These are phyloP conservation scores for Caenorhabditis sulstoni DNA, from an alignment of 2,888 invertebrate species.

Conservation along the genomic window DNA sequence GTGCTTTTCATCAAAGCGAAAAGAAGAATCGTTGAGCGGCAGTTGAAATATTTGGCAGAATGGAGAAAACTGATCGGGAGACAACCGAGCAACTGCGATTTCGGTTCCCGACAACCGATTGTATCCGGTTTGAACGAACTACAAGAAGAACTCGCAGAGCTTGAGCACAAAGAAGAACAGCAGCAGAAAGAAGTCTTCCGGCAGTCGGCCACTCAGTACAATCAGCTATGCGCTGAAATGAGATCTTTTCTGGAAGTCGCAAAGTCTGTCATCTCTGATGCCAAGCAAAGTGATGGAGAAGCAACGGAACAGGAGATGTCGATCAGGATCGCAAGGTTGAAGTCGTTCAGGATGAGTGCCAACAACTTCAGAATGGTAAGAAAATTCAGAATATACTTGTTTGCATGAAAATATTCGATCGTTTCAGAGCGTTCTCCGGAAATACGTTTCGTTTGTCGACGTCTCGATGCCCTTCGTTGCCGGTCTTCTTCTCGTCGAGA, in stretches of 20 bases:
- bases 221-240: slow-evolving; percentile 60
- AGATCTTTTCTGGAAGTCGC: slow-evolving; percentile 50
- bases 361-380: slow-evolving; percentile 56
- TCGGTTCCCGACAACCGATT: slow-evolving; percentile 48
- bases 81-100: slow-evolving; percentile 52
- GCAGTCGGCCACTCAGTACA: slow-evolving; percentile 62
- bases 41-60: slow-evolving; percentile 57
- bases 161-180: slow-evolving; percentile 28
- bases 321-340: slow-evolving; percentile 44
- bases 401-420: no score
- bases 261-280: slow-evolving; percentile 25
- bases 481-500: slow-evolving; percentile 49
- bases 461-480: slow-evolving; percentile 60
- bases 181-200: slow-evolving; percentile 40
- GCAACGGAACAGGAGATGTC: slow-evolving; percentile 15
- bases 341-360: slow-evolving; percentile 63
- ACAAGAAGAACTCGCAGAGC: slow-evolving; percentile 20
- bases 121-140: slow-evolving; percentile 49
- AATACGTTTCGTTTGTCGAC: slow-evolving; percentile 64
- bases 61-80: slow-evolving; percentile 47
- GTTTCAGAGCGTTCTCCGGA: slow-evolving; percentile 56
- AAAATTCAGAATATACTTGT: no score
- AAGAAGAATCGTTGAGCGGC: slow-evolving; percentile 58
- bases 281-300: slow-evolving; percentile 3
- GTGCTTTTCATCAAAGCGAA: slow-evolving; percentile 54